phyloP scores from a whole-genome alignment of 2,113 vertebrate genomes.

The Butastur rufipennis region DNA sequence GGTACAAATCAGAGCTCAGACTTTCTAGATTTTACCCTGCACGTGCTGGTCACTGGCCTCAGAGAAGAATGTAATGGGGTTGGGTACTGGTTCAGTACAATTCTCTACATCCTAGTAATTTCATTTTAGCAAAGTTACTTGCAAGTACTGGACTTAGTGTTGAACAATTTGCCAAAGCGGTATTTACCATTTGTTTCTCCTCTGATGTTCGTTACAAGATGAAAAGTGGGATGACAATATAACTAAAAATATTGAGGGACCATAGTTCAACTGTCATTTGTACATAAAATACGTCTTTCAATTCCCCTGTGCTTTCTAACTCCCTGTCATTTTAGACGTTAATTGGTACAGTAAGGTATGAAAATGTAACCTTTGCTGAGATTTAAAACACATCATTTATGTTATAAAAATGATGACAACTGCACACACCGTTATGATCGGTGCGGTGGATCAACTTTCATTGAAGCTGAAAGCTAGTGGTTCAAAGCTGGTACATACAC shows the following conservation, averaged over 20 bases:
- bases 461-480: neutral
- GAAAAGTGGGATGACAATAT: neutral
- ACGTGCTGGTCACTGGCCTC: neutral
- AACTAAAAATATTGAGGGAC: neutral
- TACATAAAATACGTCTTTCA: neutral
- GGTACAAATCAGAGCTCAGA: neutral
- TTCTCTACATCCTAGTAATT: neutral
- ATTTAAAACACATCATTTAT: neutral
- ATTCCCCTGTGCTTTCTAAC: neutral
- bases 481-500: neutral
- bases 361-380: neutral
- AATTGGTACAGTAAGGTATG: neutral
- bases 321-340: constrained; percentile 2
- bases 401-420: neutral
- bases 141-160: neutral
- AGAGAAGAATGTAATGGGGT: neutral
- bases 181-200: neutral
- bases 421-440: accelerated
- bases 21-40: neutral
- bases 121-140: neutral
- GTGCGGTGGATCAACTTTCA: neutral
- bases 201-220: neutral
- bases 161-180: neutral
- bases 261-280: neutral
- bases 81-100: neutral